Percentiles rank a stretch among this genome's conserved stretches.
phyloP scores from a whole-genome alignment of 1,140 invertebrate species.

The Lepidurus arcticus region DNA sequence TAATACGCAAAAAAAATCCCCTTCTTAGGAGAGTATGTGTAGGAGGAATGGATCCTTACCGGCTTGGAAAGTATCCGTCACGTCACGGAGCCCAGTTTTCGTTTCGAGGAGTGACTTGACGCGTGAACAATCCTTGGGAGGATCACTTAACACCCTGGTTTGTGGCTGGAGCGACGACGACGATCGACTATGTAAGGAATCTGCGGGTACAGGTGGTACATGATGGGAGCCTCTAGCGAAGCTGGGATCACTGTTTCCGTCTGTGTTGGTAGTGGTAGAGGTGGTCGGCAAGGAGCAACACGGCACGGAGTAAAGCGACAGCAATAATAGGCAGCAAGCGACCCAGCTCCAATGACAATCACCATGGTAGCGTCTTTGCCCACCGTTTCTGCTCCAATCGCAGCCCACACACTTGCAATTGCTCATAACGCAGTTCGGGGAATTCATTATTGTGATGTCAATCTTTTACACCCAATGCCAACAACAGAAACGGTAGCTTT shows the following conservation, averaged over 20 bases:
- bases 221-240: neutral
- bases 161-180: neutral
- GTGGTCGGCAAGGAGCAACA: neutral
- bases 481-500: neutral
- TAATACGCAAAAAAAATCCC: too few species aligned
- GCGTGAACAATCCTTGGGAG: conserved; percentile 1
- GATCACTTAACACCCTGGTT: conserved; percentile 13
- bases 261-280: neutral
- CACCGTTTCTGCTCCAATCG: neutral
- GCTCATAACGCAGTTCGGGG: neutral
- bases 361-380: neutral
- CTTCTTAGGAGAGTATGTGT: neutral
- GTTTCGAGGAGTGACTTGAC: conserved; percentile 1
- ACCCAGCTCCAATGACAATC: conserved; percentile 1
- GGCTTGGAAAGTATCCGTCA: neutral
- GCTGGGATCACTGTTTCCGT: neutral
- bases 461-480: neutral
- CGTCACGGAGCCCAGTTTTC: neutral
- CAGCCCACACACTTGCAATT: neutral
- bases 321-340: conserved; percentile 9
- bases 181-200: neutral
- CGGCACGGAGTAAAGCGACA: neutral
- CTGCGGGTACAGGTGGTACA: conserved; percentile 1
- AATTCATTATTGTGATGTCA: neutral
- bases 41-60: neutral